Base-by-base conservation (phyloP, 2,113 vertebrate genomes). In the Podarcis cretensis region DNA sequence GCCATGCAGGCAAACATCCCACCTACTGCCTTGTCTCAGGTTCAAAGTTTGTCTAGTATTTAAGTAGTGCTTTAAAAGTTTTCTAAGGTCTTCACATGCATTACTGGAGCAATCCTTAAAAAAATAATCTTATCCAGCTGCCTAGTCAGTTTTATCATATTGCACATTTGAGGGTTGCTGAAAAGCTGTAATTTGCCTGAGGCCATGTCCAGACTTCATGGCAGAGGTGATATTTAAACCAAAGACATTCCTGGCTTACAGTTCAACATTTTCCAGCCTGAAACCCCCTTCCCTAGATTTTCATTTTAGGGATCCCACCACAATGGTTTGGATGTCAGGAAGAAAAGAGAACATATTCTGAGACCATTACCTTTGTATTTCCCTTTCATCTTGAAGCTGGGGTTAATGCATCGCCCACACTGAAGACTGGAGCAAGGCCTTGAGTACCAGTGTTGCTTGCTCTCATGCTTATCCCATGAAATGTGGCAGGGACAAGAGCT, bases 301-400 rank as follows among this genome's bases (percentile, higher is more conserved):
- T 7, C 30, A 16, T 27, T 35, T 59, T 6, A 75, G 48, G 10
- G 54, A 59, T 35, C 48, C 57, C 54, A 73, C 2, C 27, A 14
- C 54, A 4, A 8, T 4, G 23, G 25, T 30, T 35, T 74, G 48
- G n/a, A 65, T 8, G 69, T 35, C 68, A 21, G 48, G 25, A 12
- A 27, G 48, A 3, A 6, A 3, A 21, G 66, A n/a, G 4, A 0
- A 10, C 20, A 3, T 5, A 37, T 35, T 12, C 37, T 9, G 37
- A 63, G 71, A 43, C 12, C 21, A 2, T 88, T 88, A 88, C 87
- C 87, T 88, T 32, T 66, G 71, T 32, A 54, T 48, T 88, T 88
- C 59, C 80, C 81, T 54, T 76, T 88, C 87, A 83, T 88, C 71
- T 20, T 83, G 71, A 54, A 12, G 71, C 37, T 73, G 21, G 13